Conservation (phyloP, 2,888 invertebrate genomes). For the Thymelicus lineola region DNA sequence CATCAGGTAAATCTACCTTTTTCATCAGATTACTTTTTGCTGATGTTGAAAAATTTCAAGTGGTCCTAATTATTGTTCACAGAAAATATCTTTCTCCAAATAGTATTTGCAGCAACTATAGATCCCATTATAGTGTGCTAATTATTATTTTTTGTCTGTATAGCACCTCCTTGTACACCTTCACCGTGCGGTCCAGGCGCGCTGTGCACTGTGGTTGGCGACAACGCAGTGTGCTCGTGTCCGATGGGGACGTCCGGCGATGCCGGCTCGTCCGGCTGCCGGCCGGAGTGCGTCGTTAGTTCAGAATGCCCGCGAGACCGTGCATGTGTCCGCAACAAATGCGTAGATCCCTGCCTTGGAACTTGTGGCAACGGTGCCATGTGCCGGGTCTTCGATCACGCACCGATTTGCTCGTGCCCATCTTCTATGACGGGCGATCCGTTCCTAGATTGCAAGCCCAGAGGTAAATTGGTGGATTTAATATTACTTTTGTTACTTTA, state of each 20-base stretch:
- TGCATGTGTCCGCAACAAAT: conserved; percentile 92
- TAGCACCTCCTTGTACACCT: conserved; percentile 88
- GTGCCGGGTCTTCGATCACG: conserved; percentile 87
- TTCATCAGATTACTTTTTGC: no score
- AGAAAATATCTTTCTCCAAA: no score
- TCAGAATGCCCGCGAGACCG: conserved; percentile 91
- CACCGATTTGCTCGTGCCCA: conserved; percentile 91
- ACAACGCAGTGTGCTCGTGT: conserved; percentile 90
- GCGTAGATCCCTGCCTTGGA: conserved; percentile 92
- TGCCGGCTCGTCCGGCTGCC: conserved; percentile 90
- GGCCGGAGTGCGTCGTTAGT: conserved; percentile 93
- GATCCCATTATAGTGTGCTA: background rate
- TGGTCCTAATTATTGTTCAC: no score
- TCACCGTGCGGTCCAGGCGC: conserved; percentile 93
- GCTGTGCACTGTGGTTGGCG: conserved; percentile 83
- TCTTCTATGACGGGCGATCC: conserved; percentile 91
- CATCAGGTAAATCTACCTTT: conserved; percentile 60
- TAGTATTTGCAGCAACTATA: no score
- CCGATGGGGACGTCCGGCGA: conserved; percentile 90
- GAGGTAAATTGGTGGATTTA: conserved; percentile 51
- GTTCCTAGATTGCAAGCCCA: conserved; percentile 87
- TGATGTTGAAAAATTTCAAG: background rate
- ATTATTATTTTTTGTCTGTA: background rate
- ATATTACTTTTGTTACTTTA: background rate
- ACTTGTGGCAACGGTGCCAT: conserved; percentile 92